Evolutionary conservation across 2,888 invertebrate genomes (phyloP).

Genomic region (Caenorhabditis sulstoni): DNA sequence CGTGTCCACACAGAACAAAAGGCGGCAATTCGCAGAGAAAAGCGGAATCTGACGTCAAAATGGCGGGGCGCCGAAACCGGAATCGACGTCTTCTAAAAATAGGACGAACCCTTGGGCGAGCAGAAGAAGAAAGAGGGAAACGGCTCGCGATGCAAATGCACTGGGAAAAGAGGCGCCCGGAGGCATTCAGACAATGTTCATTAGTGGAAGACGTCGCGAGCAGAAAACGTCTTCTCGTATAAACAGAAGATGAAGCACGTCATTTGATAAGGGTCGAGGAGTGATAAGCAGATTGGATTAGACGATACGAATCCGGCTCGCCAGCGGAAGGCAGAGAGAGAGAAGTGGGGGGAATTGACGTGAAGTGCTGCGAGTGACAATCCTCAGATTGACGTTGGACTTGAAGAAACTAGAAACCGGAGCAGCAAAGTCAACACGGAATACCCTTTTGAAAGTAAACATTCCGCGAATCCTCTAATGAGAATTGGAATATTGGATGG

Average conservation of each 20-base stretch:
- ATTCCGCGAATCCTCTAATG: constrained; percentile 5
- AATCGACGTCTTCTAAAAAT: constrained; percentile 20
- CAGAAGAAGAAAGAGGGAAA: constrained; percentile 6
- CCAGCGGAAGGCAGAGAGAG: no score
- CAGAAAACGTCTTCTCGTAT: neutral
- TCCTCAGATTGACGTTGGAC: neutral
- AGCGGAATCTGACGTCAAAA: constrained; percentile 32
- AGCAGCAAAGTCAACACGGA: constrained; percentile 6
- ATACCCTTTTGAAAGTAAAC: constrained; percentile 21
- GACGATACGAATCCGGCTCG: neutral
- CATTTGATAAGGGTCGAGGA: neutral
- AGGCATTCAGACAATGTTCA: constrained; percentile 15
- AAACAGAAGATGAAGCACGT: constrained; percentile 3
- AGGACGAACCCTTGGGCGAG: neutral
- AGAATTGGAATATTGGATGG: constrained; percentile 15
- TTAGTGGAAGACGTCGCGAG: neutral
- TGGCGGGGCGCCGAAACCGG: constrained; percentile 1
- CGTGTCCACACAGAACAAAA: neutral
- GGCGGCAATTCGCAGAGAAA: constrained; percentile 2
- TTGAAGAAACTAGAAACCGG: constrained; percentile 20
- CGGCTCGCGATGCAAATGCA: constrained; percentile 42
- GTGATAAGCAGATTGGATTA: constrained; percentile 32
- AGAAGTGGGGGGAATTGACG: neutral
- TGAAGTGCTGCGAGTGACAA: constrained; percentile 1
- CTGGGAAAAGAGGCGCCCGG: constrained; percentile 6